phyloP scores from a whole-genome alignment of 2,113 vertebrate genomes.

The Pollimyrus isidori region DNA sequence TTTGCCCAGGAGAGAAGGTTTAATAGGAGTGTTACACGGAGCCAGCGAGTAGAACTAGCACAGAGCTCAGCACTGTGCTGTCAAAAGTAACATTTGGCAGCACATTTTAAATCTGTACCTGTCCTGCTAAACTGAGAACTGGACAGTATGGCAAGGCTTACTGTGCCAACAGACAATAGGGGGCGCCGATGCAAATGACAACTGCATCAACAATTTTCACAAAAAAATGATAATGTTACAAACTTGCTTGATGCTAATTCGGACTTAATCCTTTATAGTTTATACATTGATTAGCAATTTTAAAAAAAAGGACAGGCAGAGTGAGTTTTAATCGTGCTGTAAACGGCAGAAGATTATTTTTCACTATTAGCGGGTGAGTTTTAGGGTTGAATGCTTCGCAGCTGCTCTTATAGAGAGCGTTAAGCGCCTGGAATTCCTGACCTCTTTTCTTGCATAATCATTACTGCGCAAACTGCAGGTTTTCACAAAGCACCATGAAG shows the following conservation, averaged over 20 bases:
- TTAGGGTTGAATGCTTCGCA: neutral
- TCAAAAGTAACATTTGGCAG: neutral
- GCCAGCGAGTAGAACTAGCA: neutral
- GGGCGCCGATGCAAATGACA: too few species aligned
- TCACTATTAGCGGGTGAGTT: neutral
- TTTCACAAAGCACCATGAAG: neutral
- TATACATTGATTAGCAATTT: neutral
- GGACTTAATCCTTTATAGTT: neutral
- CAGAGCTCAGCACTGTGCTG: neutral
- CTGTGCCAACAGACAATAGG: too few species aligned
- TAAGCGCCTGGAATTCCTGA: neutral
- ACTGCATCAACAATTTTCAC: too few species aligned
- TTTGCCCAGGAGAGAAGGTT: neutral
- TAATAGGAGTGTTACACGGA: neutral
- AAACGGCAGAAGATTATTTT: neutral
- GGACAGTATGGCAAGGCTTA: neutral
- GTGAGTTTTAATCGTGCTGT: neutral
- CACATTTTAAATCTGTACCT: neutral
- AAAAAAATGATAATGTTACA: too few species aligned
- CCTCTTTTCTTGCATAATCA: neutral
- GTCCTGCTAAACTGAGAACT: neutral
- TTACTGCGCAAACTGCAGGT: neutral
- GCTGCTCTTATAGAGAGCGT: neutral
- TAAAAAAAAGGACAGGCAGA: neutral
- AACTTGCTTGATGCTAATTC: neutral